Percentiles rank a stretch among this genome's conserved stretches.
Evolutionary conservation across 2,113 vertebrate genomes (phyloP).

Genomic region (Meles meles): DNA sequence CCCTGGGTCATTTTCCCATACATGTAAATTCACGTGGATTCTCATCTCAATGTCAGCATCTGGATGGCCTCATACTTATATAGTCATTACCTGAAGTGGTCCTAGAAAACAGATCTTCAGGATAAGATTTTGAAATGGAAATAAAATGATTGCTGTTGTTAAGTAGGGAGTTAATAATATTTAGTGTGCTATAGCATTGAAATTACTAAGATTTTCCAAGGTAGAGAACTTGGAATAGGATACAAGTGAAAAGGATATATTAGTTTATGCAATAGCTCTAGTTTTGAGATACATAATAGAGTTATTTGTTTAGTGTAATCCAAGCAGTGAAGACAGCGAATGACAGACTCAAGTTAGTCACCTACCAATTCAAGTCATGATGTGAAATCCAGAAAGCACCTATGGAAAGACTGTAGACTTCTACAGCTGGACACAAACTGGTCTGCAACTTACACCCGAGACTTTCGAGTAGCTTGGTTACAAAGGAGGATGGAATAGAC

Average conservation of each 20-base stretch:
- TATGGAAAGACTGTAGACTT: too few species aligned
- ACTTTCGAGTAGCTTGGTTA: background rate
- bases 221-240: background rate
- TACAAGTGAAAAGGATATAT: background rate
- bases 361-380: background rate
- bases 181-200: background rate
- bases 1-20: background rate
- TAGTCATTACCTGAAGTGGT: background rate
- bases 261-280: background rate
- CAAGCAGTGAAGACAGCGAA: background rate
- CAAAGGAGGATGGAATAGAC: background rate
- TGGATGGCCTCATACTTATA: background rate
- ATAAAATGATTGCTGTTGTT: background rate
- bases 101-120: background rate
- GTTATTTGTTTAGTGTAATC: background rate
- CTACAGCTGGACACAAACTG: background rate
- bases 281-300: background rate
- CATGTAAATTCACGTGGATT: background rate
- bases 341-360: background rate
- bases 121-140: background rate
- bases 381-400: background rate
- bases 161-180: background rate
- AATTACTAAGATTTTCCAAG: background rate
- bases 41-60: background rate
- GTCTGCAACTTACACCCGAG: background rate